These are phyloP conservation scores for Maniola jurtina DNA, from an alignment of 1,140 invertebrate genomes.

Conservation along the genomic window DNA sequence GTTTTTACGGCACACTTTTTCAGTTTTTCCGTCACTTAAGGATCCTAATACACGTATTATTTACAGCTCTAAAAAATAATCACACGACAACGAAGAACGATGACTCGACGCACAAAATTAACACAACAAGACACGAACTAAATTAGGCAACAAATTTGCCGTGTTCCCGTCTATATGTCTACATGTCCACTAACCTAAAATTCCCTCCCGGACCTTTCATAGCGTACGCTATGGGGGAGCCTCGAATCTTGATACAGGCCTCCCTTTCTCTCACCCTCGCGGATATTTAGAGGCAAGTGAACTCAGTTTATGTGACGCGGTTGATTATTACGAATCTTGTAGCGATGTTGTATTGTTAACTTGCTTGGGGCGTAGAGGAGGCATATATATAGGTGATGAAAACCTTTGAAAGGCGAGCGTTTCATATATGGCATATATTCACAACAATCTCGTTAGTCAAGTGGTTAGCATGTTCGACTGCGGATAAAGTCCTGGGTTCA, in stretches of 20 bases:
- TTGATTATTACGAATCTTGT: conserved; percentile 72
- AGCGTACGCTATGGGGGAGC: conserved; percentile 67
- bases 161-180: conserved; percentile 78
- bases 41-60: conserved; percentile 37
- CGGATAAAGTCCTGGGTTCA: too few species aligned
- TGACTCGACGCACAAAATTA: conserved; percentile 75
- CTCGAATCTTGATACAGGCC: conserved; percentile 64
- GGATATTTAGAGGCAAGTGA: conserved; percentile 68
- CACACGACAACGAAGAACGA: conserved; percentile 69
- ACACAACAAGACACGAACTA: conserved; percentile 77
- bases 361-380: background rate
- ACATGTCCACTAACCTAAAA: conserved; percentile 80
- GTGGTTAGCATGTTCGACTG: too few species aligned
- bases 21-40: background rate
- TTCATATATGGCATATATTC: background rate
- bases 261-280: conserved; percentile 71
- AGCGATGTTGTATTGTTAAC: conserved; percentile 33
- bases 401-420: background rate
- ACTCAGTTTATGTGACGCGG: conserved; percentile 65
- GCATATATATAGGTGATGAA: background rate
- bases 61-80: conserved; percentile 43
- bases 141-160: conserved; percentile 78
- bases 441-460: background rate
- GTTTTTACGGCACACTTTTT: conserved; percentile 11
- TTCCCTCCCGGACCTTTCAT: conserved; percentile 66